Base-by-base conservation (phyloP, 1,140 invertebrate genomes). In the Caenorhabditis latens region DNA sequence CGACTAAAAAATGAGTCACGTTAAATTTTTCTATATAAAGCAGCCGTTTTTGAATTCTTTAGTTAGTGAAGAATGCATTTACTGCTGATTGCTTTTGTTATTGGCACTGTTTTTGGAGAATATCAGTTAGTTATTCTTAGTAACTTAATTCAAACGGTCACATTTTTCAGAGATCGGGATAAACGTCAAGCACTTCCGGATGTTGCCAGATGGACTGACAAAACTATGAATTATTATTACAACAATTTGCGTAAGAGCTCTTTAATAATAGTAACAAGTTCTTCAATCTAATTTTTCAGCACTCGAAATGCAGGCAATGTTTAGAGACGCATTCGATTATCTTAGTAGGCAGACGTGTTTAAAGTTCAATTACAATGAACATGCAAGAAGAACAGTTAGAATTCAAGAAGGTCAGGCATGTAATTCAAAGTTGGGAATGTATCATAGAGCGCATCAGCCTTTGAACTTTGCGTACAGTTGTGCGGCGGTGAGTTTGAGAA, bases 221-320 rank as follows among this genome's bases (percentile, higher is more conserved):
- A 58, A 14, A 58, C 57, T 19, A 58, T 58, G 13, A 21, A n/a
- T n/a, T 58, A 58, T 6, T 58, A 6, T 19, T 58, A 58, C 57
- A n/a, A n/a, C n/a, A n/a, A n/a, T n/a, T n/a, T n/a, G n/a, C n/a
- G n/a, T 7, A 19, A n/a, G n/a, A n/a, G 16, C 14, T 19, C n/a
- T 19, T 58, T n/a, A 13, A 19, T 58, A 58, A 58, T n/a, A 19
- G n/a, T n/a, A 58, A 19, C 19, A 14, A 58, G n/a, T 58, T 2
- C n/a, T n/a, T 2, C 16, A 1, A 58, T n/a, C 14, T 1, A 40
- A 40, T 46, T n/a, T n/a, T 71, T 43, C 14, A 71, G 65, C 65
- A 14, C n/a, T 46, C 14, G 65, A 71, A 46, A 71, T 71, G 65
- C 11, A n/a, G n/a, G 65, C 65, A 4, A 71, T 71, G 65, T 71